Conservation (phyloP, 2,888 invertebrate genomes). For the Drosophila borborema region DNA sequence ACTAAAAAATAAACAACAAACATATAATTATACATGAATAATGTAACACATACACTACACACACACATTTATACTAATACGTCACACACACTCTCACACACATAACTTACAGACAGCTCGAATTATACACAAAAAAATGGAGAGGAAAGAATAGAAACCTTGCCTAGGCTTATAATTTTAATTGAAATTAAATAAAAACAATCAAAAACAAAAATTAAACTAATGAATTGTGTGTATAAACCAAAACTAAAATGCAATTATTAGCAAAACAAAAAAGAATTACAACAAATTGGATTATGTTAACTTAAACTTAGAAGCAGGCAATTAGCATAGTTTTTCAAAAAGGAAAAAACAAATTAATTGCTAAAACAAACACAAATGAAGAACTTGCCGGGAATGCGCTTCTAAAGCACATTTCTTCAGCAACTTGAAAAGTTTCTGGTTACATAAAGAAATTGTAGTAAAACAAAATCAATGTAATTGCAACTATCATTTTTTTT, state of each 20-base stretch:
- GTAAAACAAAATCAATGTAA: conserved; percentile 58
- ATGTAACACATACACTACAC: conserved; percentile 62
- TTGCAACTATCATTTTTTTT: conserved; percentile 40
- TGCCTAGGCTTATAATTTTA: conserved; percentile 75
- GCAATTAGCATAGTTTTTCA: conserved; percentile 68
- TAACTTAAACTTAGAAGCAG: conserved; percentile 59
- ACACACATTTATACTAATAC: conserved; percentile 37
- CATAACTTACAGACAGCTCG: conserved; percentile 52
- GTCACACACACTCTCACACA: conserved; percentile 34
- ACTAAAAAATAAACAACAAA: conserved; percentile 48
- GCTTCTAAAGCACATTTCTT: conserved; percentile 63
- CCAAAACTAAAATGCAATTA: conserved; percentile 55
- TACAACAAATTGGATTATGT: conserved; percentile 50
- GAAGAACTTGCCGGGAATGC: conserved; percentile 33
- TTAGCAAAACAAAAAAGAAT: conserved; percentile 24
- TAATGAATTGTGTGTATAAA: conserved; percentile 62
- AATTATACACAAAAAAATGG: conserved; percentile 71
- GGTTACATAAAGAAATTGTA: conserved; percentile 43
- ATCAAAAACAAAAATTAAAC: conserved; percentile 60
- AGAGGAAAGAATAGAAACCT: conserved; percentile 25
- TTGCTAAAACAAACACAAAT: conserved; percentile 18
- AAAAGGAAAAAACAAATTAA: not conserved
- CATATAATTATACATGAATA: conserved; percentile 61
- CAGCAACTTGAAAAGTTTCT: conserved; percentile 66
- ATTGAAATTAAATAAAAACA: conserved; percentile 56